phyloP scores from a whole-genome alignment of 1,140 invertebrate genomes.

The Trachymyrmex septentrionalis region DNA sequence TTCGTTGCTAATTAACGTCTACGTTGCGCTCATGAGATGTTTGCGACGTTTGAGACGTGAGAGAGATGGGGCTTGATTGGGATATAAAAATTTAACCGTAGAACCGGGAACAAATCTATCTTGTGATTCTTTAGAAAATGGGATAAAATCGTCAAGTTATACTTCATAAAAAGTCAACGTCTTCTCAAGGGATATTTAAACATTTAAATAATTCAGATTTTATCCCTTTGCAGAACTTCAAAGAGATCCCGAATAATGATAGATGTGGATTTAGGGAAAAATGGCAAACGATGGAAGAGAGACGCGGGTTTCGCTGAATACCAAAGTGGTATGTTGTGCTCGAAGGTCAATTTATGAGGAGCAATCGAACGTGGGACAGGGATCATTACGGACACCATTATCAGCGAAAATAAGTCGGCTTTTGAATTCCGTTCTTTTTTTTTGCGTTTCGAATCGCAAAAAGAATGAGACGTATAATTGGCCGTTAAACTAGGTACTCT shows the following conservation, averaged over 20 bases:
- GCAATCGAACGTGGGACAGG: neutral
- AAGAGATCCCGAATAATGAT: no score
- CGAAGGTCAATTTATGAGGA: neutral
- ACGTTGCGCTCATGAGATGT: conserved; percentile 49
- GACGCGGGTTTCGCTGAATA: neutral
- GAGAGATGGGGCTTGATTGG: neutral
- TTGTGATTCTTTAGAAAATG: neutral
- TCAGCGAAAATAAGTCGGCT: conserved; percentile 30
- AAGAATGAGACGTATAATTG: conserved; percentile 39
- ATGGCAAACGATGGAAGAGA: neutral
- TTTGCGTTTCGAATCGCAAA: neutral
- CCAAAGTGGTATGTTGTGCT: neutral
- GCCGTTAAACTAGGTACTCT: conserved; percentile 25
- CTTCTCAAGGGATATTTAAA: neutral
- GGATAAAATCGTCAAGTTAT: neutral
- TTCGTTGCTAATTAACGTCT: conserved; percentile 65
- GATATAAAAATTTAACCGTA: neutral
- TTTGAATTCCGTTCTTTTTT: conserved; percentile 31
- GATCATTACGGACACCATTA: conserved; percentile 34
- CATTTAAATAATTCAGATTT: neutral
- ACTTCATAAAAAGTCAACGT: neutral
- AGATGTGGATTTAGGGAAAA: neutral
- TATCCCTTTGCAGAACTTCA: neutral
- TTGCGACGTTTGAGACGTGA: conserved; percentile 47
- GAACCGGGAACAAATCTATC: neutral